phyloP scores from a whole-genome alignment of 1,140 invertebrate genomes.

The Steinernema feltiae region DNA sequence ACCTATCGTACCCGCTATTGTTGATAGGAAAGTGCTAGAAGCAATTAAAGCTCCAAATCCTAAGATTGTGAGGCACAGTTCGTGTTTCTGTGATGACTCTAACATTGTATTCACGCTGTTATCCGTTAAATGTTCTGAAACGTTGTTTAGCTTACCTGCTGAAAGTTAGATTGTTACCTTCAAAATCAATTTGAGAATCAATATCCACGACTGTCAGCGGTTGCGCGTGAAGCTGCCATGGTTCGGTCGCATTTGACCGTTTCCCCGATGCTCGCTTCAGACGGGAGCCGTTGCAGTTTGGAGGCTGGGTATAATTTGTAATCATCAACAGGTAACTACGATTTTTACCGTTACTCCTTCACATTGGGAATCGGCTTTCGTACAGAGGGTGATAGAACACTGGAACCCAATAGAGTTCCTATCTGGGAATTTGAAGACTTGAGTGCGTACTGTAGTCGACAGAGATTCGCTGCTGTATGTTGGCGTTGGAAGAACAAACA shows the following conservation, averaged over 20 bases:
- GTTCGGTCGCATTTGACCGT: background rate
- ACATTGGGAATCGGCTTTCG: background rate
- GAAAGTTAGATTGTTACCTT: background rate
- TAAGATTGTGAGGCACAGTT: background rate
- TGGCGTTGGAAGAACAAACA: constrained; percentile 34
- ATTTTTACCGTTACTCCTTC: background rate
- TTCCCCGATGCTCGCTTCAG: background rate
- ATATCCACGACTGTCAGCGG: background rate
- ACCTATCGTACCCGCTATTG: background rate
- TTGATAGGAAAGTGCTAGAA: background rate
- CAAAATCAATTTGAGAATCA: background rate
- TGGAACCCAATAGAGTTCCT: background rate
- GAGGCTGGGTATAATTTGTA: background rate
- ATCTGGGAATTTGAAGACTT: constrained; percentile 27
- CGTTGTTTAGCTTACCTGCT: no score
- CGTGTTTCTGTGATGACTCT: background rate
- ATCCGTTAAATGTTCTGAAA: no score
- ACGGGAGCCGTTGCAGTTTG: background rate
- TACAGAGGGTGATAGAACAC: background rate
- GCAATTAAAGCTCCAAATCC: background rate
- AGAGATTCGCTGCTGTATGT: constrained; percentile 19
- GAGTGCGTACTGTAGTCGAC: constrained; percentile 22
- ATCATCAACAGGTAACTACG: background rate
- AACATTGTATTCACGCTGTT: background rate
- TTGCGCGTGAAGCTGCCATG: constrained; percentile 6